Conservation (phyloP, 2,113 vertebrate species). For the Nothoprocta perdicaria region DNA sequence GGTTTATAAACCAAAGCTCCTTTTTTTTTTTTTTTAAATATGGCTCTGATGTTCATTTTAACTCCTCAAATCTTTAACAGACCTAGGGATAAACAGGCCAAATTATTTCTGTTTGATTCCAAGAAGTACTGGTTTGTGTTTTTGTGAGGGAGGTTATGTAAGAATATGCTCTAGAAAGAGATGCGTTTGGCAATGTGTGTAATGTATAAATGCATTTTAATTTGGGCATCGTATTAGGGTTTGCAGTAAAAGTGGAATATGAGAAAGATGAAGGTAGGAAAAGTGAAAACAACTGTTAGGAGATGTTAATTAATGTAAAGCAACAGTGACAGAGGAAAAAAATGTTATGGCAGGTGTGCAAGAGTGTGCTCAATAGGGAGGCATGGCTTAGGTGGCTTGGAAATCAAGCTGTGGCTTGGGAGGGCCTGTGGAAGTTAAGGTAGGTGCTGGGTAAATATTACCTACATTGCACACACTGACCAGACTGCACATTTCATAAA, state of each 20-base stretch:
- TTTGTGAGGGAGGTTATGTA: background rate
- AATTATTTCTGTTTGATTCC: background rate
- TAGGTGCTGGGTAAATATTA: constrained; percentile 32
- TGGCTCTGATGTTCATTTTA: background rate
- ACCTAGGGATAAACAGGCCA: background rate
- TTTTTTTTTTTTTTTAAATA: background rate
- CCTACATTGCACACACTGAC: background rate
- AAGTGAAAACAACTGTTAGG: background rate
- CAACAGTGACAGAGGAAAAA: background rate
- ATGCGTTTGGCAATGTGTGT: background rate
- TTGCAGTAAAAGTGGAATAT: constrained; percentile 29
- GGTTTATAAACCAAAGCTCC: background rate
- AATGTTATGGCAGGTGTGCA: background rate
- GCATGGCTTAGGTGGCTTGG: background rate
- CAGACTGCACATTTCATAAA: background rate
- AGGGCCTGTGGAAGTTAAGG: constrained; percentile 22
- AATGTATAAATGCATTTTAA: background rate
- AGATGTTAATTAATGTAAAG: background rate
- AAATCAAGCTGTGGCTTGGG: background rate
- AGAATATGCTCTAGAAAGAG: background rate
- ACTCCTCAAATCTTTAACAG: background rate
- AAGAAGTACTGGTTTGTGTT: background rate
- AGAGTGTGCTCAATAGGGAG: background rate
- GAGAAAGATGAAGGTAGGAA: constrained; percentile 25
- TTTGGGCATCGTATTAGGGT: background rate